phyloP scores from a whole-genome alignment of 2,888 invertebrate genomes.

The Eugnorisma glareosa region DNA sequence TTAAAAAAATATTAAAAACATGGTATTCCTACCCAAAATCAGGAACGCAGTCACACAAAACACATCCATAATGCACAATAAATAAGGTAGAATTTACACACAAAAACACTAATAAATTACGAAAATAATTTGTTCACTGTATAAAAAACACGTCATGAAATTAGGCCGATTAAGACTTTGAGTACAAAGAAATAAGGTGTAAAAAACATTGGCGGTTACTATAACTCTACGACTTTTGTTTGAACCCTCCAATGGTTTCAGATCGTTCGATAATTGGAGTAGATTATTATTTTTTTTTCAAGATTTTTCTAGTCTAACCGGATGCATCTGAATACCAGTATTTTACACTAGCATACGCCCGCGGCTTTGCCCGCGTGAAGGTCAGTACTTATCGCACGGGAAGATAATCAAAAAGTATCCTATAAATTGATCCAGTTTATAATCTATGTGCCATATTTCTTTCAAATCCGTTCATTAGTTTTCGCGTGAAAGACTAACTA shows the following conservation, averaged over 20 bases:
- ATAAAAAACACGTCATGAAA: neutral
- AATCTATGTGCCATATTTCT: too few species aligned
- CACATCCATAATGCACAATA: conserved; percentile 15
- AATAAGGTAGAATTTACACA: conserved; percentile 11
- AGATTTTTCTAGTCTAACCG: neutral
- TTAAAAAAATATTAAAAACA: neutral
- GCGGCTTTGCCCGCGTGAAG: too few species aligned
- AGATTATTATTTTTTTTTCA: neutral
- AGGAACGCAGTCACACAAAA: conserved; percentile 27
- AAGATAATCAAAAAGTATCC: too few species aligned
- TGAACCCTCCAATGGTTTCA: neutral
- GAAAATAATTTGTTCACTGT: conserved; percentile 1
- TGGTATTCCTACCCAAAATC: conserved; percentile 7
- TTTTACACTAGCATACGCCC: neutral
- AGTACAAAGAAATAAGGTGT: conserved; percentile 38
- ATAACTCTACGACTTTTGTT: conserved; percentile 12
- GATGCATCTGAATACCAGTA: neutral
- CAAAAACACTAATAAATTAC: neutral
- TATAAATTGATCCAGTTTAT: too few species aligned
- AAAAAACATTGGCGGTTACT: conserved; percentile 36
- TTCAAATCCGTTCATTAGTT: too few species aligned
- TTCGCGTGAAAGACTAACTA: too few species aligned
- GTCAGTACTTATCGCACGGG: too few species aligned
- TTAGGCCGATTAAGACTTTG: conserved; percentile 13
- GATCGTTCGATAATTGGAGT: neutral